A percentile compares a stretch with the other conserved stretches of the same genome.
phyloP scores from a whole-genome alignment of 2,888 invertebrate species.

The Eueremaeus valkanovi region DNA sequence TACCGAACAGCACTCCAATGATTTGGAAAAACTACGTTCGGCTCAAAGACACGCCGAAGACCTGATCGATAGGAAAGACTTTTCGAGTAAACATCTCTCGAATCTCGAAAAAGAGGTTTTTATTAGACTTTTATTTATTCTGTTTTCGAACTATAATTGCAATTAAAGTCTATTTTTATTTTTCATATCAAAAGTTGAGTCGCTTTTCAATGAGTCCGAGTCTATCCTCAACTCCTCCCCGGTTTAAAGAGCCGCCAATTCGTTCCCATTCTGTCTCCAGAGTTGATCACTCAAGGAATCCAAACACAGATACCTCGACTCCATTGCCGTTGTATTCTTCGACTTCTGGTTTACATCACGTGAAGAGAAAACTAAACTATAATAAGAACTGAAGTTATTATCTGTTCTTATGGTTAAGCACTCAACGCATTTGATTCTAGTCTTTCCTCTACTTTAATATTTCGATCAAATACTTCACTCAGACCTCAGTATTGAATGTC shows the following conservation, averaged over 20 bases:
- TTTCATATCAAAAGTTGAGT: background rate
- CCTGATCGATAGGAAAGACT: conserved; percentile 9
- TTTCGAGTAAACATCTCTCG: background rate
- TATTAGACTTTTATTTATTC: background rate
- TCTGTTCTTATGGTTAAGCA: background rate
- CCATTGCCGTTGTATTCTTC: conserved; percentile 3
- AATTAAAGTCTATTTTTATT: too few relatives aligned
- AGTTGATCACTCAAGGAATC: background rate
- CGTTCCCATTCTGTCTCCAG: background rate
- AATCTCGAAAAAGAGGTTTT: conserved; percentile 21
- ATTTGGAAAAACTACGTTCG: background rate
- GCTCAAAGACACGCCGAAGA: conserved; percentile 38
- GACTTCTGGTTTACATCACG: background rate
- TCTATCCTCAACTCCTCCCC: background rate
- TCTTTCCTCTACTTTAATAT: too few relatives aligned
- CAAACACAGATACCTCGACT: conserved; percentile 4
- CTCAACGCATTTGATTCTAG: background rate
- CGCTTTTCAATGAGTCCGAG: conserved; percentile 14
- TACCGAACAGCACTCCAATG: background rate
- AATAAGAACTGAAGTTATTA: background rate
- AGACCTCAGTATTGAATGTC: too few relatives aligned
- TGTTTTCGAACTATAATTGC: background rate
- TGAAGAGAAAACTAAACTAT: conserved; percentile 11
- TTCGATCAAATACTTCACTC: too few relatives aligned
- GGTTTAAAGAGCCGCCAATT: background rate